Conservation (phyloP, 2,113 vertebrate genomes). For the Athene cunicularia region DNA sequence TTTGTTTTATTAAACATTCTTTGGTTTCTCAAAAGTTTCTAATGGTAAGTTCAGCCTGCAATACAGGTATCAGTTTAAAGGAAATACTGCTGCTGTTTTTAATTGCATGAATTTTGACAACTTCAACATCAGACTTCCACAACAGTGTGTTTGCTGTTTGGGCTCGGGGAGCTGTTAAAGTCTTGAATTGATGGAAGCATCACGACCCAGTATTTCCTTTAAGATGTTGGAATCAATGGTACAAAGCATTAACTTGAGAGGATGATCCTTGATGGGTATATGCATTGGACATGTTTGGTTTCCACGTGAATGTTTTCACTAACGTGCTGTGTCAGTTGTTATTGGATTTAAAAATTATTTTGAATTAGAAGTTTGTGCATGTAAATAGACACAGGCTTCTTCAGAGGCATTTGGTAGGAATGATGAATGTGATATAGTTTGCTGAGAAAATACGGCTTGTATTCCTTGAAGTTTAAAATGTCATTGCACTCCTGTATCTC, state of each 20-base stretch:
- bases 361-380: background rate
- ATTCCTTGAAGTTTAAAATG: background rate
- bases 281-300: background rate
- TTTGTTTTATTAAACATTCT: background rate
- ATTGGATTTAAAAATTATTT: background rate
- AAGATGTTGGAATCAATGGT: background rate
- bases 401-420: background rate
- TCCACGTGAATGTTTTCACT: background rate
- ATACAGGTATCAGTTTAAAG: background rate
- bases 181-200: background rate
- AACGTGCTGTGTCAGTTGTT: background rate
- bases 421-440: background rate
- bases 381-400: background rate
- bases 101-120: background rate
- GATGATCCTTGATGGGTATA: background rate
- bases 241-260: background rate
- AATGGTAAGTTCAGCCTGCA: background rate
- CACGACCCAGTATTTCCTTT: background rate
- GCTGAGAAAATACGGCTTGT: background rate
- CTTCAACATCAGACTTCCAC: background rate
- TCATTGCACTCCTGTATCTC: background rate
- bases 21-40: background rate
- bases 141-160: background rate
- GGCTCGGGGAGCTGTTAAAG: background rate
- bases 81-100: background rate